A percentile compares a stretch with the other conserved stretches of the same genome.
Evolutionary conservation across 2,113 vertebrate genomes (phyloP).

Genomic region (Psammodynastes pulverulentus): DNA sequence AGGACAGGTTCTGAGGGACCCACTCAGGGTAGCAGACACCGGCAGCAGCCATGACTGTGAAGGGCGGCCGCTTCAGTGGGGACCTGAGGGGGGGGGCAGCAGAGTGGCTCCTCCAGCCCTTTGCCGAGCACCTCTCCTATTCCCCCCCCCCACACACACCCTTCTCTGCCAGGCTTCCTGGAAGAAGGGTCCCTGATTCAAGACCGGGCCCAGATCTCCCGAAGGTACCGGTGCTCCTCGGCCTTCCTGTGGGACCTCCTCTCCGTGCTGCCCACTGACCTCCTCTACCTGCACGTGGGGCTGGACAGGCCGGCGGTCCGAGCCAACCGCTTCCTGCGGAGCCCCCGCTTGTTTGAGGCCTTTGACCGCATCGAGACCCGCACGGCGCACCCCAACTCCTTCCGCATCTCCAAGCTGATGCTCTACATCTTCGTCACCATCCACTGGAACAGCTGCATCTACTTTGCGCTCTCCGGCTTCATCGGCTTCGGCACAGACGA

Average conservation of each 20-base stretch:
- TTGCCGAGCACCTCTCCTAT: too few species aligned
- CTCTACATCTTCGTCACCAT: slow-evolving; percentile 85
- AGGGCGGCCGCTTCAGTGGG: background rate
- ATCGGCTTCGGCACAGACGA: slow-evolving; percentile 80
- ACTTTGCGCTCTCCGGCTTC: slow-evolving; percentile 81
- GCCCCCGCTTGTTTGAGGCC: slow-evolving; percentile 76
- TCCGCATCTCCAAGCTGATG: slow-evolving; percentile 86
- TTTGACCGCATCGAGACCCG: slow-evolving; percentile 85
- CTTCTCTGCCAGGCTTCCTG: slow-evolving; percentile 72
- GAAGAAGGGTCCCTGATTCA: slow-evolving; percentile 84
- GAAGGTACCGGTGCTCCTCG: slow-evolving; percentile 73
- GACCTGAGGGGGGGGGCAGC: background rate
- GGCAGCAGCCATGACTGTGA: background rate
- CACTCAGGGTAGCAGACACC: background rate
- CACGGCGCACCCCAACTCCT: slow-evolving; percentile 79
- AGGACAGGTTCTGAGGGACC: background rate
- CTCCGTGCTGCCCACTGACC: slow-evolving; percentile 81
- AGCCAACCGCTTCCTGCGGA: slow-evolving; percentile 83
- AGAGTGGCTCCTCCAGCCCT: background rate
- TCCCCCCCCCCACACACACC: rapidly evolving
- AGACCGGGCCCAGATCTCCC: slow-evolving; percentile 64
- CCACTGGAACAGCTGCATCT: slow-evolving; percentile 89
- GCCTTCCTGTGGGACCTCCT: slow-evolving; percentile 73
- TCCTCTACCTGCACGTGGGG: slow-evolving; percentile 75
- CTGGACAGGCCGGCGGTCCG: slow-evolving; percentile 68